Evolutionary conservation across 2,797 vertebrate genomes (phyloP).

Genomic region (Triplophysa yarkandensis): DNA sequence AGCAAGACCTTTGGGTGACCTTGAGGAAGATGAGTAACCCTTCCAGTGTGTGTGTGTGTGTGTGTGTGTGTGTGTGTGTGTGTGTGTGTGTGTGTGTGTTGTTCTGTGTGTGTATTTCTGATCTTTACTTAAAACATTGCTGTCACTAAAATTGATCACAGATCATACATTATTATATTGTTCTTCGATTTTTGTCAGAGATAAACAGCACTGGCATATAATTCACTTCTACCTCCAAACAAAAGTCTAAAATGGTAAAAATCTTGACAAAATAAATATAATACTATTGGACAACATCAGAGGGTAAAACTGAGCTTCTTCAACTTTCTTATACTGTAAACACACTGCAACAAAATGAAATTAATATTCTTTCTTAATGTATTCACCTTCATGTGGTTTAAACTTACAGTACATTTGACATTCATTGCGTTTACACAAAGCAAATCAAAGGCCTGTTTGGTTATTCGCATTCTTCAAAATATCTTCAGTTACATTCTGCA

Average conservation of each 20-base stretch:
- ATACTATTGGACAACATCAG: neutral
- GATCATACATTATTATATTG: neutral
- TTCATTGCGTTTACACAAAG: too few relatives aligned
- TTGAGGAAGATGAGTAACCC: slow-evolving; percentile 75
- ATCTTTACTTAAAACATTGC: neutral
- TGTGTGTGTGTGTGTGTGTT: slow-evolving; percentile 23
- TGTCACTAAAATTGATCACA: slow-evolving; percentile 10
- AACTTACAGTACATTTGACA: too few relatives aligned
- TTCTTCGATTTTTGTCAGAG: neutral
- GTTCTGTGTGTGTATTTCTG: slow-evolving; percentile 6
- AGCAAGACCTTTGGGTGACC: slow-evolving; percentile 70
- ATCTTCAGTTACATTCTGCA: too few relatives aligned
- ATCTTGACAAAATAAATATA: neutral
- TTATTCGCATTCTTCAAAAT: too few relatives aligned
- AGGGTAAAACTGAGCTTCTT: too few relatives aligned
- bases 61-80: slow-evolving; percentile 35
- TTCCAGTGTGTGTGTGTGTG: slow-evolving; percentile 59
- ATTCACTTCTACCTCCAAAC: neutral
- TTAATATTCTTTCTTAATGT: too few relatives aligned
- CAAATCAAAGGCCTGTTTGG: too few relatives aligned
- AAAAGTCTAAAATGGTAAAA: neutral
- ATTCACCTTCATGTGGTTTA: too few relatives aligned
- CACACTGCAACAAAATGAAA: too few relatives aligned
- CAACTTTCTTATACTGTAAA: too few relatives aligned
- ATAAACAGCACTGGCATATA: neutral